Evolutionary conservation across 2,888 invertebrate species (phyloP), one percentile per base, ranked within the genome.

Genomic region (Caenorhabditis auriculariae): DNA sequence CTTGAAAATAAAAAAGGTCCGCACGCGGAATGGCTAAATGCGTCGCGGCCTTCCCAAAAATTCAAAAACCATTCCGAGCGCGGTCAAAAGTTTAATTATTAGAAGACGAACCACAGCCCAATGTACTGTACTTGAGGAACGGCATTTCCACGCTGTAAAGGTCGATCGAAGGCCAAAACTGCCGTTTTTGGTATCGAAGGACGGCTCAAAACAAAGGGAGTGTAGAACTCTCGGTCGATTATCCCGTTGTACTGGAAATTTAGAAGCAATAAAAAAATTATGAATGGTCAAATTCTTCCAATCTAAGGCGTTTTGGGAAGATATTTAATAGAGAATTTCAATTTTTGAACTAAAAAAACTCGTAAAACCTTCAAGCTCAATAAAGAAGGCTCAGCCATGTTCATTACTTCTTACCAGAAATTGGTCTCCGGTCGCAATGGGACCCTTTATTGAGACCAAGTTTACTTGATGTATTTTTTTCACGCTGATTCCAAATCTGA

Each of bases 221-320:
- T 57, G 60, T 42, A 68, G 38, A 68, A 68, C 45, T 51, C 46
- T 28, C 54, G 55, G 17, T 65, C 65, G 21, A 68, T 46, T n/a
- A 54, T 32, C 32, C 68, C 68, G 38, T 68, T 65, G 54, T 68
- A 68, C 68, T 68, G 55, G n/a, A n/a, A n/a, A n/a, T n/a, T n/a
- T n/a, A n/a, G n/a, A n/a, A n/a, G n/a, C n/a, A n/a, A n/a, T n/a
- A n/a, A n/a, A 54, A 68, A 58, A 38, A 41, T 15, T 28, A 5
- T 24, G 7, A 49, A 3, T 23, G 27, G 17, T 39, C 24, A 27
- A 6, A 15, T 49, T 47, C 24, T 23, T 15, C 19, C 29, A 26
- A 26, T 43, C 2, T 23, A 3, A n/a, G n/a, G 27, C 24, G 27
- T 19, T 43, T 43, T 24, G 7, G 24, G 26, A 42, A n/a, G 23